Evolutionary conservation across 2,797 vertebrate genomes (phyloP).

Genomic region (Loriculus beryllinus): DNA sequence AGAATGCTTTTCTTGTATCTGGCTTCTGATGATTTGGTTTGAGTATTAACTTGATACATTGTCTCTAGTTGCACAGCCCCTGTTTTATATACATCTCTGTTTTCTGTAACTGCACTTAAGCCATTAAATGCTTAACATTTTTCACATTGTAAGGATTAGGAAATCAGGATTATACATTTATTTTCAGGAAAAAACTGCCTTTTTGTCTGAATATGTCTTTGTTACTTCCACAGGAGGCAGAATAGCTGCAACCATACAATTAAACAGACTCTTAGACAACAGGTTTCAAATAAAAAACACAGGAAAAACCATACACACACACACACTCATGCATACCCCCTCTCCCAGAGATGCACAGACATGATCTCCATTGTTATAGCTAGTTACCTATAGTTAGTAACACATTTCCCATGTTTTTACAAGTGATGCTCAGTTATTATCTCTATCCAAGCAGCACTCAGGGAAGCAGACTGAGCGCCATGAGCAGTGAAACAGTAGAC

Average conservation of each 20-base stretch:
- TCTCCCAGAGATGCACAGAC: background rate
- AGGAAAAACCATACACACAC: background rate
- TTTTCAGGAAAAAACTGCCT: background rate
- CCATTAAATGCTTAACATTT: background rate
- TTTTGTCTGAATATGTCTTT: slow-evolving; percentile 23
- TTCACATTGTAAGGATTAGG: slow-evolving; percentile 21
- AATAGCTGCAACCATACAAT: background rate
- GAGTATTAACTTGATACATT: background rate
- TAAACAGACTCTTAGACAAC: background rate
- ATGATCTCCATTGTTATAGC: background rate
- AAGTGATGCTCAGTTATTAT: background rate
- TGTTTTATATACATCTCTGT: slow-evolving; percentile 42
- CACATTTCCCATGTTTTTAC: background rate
- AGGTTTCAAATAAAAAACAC: background rate
- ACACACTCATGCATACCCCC: rapidly evolving
- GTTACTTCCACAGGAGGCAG: background rate
- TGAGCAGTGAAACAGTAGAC: rapidly evolving
- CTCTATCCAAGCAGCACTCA: background rate
- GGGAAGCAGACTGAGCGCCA: background rate
- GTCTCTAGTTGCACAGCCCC: background rate
- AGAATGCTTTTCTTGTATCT: background rate
- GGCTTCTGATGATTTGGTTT: background rate
- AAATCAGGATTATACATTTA: slow-evolving; percentile 43
- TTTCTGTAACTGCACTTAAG: slow-evolving; percentile 49
- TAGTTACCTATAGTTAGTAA: background rate